A percentile compares a stretch with the other conserved stretches of the same genome.
Conservation (phyloP, 2,888 invertebrate species). For the Epsilonema sp. region DNA sequence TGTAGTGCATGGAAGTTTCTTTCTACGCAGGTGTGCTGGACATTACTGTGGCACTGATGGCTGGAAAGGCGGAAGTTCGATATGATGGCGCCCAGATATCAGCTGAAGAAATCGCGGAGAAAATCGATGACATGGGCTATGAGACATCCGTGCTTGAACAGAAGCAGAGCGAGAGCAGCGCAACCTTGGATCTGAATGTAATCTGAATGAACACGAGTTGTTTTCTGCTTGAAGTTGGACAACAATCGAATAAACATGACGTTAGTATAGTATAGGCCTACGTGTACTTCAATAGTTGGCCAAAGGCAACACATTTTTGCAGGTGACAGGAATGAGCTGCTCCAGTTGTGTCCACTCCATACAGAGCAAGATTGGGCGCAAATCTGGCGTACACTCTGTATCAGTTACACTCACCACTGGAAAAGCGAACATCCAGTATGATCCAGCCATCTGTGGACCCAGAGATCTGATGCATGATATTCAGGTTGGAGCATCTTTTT, state of each 20-base stretch:
- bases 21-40: slow-evolving; percentile 67
- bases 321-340: slow-evolving; percentile 82
- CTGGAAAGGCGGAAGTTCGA: slow-evolving; percentile 91
- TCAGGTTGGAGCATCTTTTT: not conserved
- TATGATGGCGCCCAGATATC: too few relatives aligned
- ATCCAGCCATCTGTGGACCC: slow-evolving; percentile 61
- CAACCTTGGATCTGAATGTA: slow-evolving; percentile 26
- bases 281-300: not conserved
- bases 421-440: slow-evolving; percentile 54
- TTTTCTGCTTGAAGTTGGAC: too few relatives aligned
- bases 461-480: slow-evolving; percentile 74
- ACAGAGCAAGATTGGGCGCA: slow-evolving; percentile 55
- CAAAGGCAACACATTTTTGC: slow-evolving; percentile 15
- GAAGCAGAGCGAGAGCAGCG: slow-evolving; percentile 44
- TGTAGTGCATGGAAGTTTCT: too few relatives aligned
- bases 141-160: slow-evolving; percentile 54
- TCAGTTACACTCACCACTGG: slow-evolving; percentile 68
- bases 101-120: too few relatives aligned
- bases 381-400: slow-evolving; percentile 59
- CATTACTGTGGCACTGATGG: slow-evolving; percentile 71
- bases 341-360: slow-evolving; percentile 86
- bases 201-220: too few relatives aligned
- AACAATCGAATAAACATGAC: too few relatives aligned
- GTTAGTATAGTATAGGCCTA: not conserved
- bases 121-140: slow-evolving; percentile 72